A percentile compares a stretch with the other conserved stretches of the same genome.
Conservation (phyloP, 2,113 vertebrate genomes). For the Limanda limanda region DNA sequence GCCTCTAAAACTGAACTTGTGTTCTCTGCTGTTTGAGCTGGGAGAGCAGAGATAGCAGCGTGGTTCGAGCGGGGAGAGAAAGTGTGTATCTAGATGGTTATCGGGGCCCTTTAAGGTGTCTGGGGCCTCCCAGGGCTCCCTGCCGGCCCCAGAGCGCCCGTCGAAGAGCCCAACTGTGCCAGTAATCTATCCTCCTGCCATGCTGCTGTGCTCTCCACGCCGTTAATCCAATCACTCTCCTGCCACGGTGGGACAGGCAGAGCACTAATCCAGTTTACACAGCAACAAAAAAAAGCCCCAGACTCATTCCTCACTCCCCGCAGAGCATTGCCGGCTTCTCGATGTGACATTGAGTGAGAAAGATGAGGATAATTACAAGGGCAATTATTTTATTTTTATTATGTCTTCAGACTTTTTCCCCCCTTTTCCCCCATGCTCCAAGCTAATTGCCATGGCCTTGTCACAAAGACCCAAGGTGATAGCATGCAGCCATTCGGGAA, state of each 20-base stretch:
- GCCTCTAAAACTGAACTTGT: constrained; percentile 74
- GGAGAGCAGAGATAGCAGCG: constrained; percentile 70
- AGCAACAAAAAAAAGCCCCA: constrained; percentile 69
- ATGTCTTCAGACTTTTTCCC: constrained; percentile 42
- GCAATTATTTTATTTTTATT: constrained; percentile 81
- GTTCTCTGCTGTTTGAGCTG: constrained; percentile 69
- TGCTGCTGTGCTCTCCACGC: constrained; percentile 77
- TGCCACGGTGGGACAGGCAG: constrained; percentile 79
- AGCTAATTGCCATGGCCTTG: constrained; percentile 82
- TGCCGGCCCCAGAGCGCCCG: constrained; percentile 61
- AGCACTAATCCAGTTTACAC: constrained; percentile 84
- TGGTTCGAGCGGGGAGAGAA: constrained; percentile 41
- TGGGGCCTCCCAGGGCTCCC: constrained; percentile 69
- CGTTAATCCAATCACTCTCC: constrained; percentile 83
- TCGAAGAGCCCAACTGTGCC: constrained; percentile 70
- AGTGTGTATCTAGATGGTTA: constrained; percentile 73
- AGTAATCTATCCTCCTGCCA: constrained; percentile 81
- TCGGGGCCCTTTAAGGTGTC: constrained; percentile 74
- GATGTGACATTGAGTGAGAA: constrained; percentile 75
- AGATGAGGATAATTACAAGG: constrained; percentile 84
- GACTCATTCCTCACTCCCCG: constrained; percentile 70
- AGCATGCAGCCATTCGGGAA: constrained; percentile 59
- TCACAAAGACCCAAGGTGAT: constrained; percentile 78
- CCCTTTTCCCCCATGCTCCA: constrained; percentile 39
- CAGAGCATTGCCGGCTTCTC: constrained; percentile 60